A percentile compares a stretch with the other conserved stretches of the same genome.
phyloP scores from a whole-genome alignment of 2,113 vertebrate species.

The Axis porcinus region DNA sequence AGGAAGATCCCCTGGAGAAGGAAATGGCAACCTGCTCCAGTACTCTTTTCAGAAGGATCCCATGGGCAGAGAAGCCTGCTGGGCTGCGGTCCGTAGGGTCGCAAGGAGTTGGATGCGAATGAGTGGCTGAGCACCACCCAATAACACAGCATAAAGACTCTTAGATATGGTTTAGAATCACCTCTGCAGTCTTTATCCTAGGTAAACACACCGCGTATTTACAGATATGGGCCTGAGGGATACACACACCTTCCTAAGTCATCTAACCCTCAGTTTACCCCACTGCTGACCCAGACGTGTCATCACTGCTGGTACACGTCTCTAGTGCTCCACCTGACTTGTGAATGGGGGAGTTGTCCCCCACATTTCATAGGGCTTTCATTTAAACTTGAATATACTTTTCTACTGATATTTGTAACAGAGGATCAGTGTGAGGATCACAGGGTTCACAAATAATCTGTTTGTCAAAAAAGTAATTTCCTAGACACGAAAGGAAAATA shows the following conservation, averaged over 20 bases:
- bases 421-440: not conserved
- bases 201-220: fast-evolving
- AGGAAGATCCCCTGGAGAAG: not conserved
- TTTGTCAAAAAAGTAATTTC: not conserved
- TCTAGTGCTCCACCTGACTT: too few species aligned
- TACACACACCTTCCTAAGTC: not conserved
- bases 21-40: not conserved
- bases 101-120: fast-evolving
- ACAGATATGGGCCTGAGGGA: fast-evolving
- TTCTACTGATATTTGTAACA: not conserved
- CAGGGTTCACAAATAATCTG: not conserved
- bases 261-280: too few species aligned
- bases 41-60: not conserved
- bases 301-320: fast-evolving
- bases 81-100: not conserved
- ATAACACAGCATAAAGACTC: not conserved
- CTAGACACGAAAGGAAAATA: not conserved
- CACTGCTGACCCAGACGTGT: fast-evolving
- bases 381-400: not conserved
- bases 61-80: not conserved
- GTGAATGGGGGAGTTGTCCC: not conserved
- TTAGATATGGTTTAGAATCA: not conserved
- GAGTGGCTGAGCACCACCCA: not conserved
- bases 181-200: fast-evolving
- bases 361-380: not conserved